Base-by-base conservation (phyloP, 2,797 vertebrate species). In the Jordanella pulchra region DNA sequence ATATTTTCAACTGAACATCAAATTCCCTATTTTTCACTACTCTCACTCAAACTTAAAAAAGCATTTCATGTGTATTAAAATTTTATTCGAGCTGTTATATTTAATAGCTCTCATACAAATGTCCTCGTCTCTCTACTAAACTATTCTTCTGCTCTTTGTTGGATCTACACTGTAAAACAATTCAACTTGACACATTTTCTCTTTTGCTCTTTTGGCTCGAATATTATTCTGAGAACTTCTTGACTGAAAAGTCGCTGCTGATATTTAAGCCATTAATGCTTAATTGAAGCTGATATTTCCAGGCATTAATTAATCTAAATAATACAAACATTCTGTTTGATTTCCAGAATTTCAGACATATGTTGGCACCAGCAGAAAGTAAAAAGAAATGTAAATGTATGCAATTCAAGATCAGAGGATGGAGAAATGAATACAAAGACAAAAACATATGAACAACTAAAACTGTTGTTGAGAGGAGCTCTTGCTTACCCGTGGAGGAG, bases 401-500 rank as follows among this genome's bases (percentile, higher is more conserved):
- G 73, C 51, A 1, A 70, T 51, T 60, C 79, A 69, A 70, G 65
- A 85, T 86, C 84, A 80, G 73, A 71, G 78, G 67, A 67, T 81
- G 73, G 73, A 69, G 30, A 70, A 53, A 66, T 56, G 55, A 71
- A 80, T 66, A 76, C 1, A 68, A 15, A 75, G 71, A 81, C 53
- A 67, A 81, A n/a, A 80, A 79, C 32, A 27, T 45, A 81, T 27
- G 78, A 70, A 73, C 65, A 73, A 58, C 81, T 63, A 67, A 73
- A 75, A 65, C 73, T 65, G 25, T 28, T 72, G 69, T 42, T 79
- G 82, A 67, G 71, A 79, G 85, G 82, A 65, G 81, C 69, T 71
- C 64, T 72, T 86, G 91, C 97, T 98, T 98, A 99, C 98, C 98
- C 90, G 95, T 93, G 92, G 95, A 94, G 89, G 94, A 94, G 89